Evolutionary conservation across 64 coral and sea anemone genomes (phyloP), one percentile per base, ranked within the genome.

Genomic region (Porites lutea): DNA sequence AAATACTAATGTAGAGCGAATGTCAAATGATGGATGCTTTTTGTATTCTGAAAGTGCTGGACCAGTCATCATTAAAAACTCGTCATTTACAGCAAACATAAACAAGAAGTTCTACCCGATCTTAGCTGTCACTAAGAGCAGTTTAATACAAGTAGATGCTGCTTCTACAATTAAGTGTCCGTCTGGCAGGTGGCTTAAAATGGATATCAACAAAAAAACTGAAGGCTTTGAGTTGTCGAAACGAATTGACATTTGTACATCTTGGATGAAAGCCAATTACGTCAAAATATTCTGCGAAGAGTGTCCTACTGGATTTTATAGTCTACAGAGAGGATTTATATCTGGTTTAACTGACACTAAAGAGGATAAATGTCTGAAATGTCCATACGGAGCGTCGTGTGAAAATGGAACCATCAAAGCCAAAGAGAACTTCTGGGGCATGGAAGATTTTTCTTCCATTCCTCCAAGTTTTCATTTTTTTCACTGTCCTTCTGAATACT

Each of bases 371-470:
- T 95, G 93, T 46, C 70, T 86, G 2, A 82, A 82, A 66, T 95
- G 93, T 62, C 93, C 93, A 43, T 95, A 65, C 15, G 93, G 93
- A 53, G 93, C 88, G 54, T 21, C 27, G 9, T 95, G 93, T 53
- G 49, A 72, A 10, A 22, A 58, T 14, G 81, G 81, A 65, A 87
- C 53, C 14, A 51, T 95, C 7, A 27, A 15, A 74, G 81, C 93
- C 13, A 87, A 91, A 78, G 14, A 65, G 16, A 91, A 91, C 67
- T 95, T 87, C 22, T 95, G 82, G 80, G 95, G 95, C 2, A 78
- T 82, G 54, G 27, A 37, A 37, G 11, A 21, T 20, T 61, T 73
- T 18, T 3, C 52, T 11, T n/a, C 37, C 10, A 78, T 48, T 47
- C 88, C 77, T 9, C 66, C 83, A 20, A 70, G 3, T 43, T 37